These are phyloP conservation scores for Ichneumoninae sp. DNA, from an alignment of 2,888 invertebrate genomes.

Conservation along the genomic window DNA sequence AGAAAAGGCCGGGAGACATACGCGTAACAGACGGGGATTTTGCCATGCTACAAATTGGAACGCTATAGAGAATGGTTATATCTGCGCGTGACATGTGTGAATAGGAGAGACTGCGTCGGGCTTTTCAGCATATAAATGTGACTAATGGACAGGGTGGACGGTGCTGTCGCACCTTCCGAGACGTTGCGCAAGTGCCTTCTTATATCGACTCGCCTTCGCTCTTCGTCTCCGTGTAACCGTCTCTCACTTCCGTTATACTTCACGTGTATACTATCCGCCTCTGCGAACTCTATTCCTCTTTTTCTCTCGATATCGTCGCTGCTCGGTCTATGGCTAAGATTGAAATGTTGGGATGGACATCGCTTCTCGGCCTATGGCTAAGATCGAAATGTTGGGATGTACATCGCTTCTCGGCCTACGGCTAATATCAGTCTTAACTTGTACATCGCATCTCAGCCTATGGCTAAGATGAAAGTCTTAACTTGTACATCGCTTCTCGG, in stretches of 20 bases:
- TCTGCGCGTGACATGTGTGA: background rate
- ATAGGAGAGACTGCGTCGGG: background rate
- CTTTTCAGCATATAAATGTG: too few relatives aligned
- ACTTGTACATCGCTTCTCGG: too few relatives aligned
- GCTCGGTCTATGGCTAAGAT: too few relatives aligned
- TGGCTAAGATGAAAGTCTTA: too few relatives aligned
- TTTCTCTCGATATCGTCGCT: constrained; percentile 34
- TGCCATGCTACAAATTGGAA: background rate
- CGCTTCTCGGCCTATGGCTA: too few relatives aligned
- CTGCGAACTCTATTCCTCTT: background rate
- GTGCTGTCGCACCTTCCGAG: constrained; percentile 32
- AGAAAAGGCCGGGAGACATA: background rate
- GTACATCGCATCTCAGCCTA: too few relatives aligned
- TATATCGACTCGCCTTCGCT: constrained; percentile 11
- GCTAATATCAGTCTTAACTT: too few relatives aligned
- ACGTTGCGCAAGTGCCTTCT: constrained; percentile 10
- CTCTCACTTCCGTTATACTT: constrained; percentile 9
- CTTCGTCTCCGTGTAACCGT: background rate
- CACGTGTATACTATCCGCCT: background rate
- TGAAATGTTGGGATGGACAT: too few relatives aligned
- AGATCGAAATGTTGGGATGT: too few relatives aligned
- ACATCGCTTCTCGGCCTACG: too few relatives aligned
- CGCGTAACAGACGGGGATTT: background rate
- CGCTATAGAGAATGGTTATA: background rate
- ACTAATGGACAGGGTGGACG: background rate